Conservation (phyloP, 2,113 vertebrate species). For the Nettapus auritus region DNA sequence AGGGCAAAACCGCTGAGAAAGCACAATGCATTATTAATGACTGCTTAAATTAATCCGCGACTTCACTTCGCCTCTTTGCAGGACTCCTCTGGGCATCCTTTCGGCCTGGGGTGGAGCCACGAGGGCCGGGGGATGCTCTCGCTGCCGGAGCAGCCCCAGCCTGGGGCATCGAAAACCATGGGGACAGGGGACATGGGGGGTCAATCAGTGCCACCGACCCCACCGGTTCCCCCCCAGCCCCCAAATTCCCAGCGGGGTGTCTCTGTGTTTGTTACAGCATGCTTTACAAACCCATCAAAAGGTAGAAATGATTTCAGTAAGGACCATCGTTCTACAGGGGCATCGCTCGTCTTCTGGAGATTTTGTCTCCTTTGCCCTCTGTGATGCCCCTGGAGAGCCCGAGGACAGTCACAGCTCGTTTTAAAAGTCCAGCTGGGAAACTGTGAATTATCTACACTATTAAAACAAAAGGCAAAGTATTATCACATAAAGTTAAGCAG, state of each 20-base stretch:
- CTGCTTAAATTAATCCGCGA: neutral
- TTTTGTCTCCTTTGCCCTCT: neutral
- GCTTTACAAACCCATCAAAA: neutral
- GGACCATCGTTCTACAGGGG: neutral
- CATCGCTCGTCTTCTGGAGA: neutral
- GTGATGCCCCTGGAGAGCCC: neutral
- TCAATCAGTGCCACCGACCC: neutral
- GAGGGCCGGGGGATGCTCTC: neutral
- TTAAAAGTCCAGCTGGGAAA: neutral
- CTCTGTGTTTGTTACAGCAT: neutral
- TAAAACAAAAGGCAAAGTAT: neutral
- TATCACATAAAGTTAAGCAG: neutral
- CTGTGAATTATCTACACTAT: neutral
- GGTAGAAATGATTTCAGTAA: neutral
- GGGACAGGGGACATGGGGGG: neutral
- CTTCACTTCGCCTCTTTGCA: neutral
- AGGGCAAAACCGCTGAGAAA: neutral
- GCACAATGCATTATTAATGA: neutral
- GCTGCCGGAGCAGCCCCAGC: neutral
- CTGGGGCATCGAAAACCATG: rapidly evolving
- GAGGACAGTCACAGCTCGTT: neutral
- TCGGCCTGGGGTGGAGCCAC: neutral
- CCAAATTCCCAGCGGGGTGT: rapidly evolving
- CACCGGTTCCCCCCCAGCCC: neutral
- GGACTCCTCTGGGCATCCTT: rapidly evolving